These are phyloP conservation scores for Diorhabda sublineata DNA, from an alignment of 1,140 invertebrate genomes.

Conservation along the genomic window DNA sequence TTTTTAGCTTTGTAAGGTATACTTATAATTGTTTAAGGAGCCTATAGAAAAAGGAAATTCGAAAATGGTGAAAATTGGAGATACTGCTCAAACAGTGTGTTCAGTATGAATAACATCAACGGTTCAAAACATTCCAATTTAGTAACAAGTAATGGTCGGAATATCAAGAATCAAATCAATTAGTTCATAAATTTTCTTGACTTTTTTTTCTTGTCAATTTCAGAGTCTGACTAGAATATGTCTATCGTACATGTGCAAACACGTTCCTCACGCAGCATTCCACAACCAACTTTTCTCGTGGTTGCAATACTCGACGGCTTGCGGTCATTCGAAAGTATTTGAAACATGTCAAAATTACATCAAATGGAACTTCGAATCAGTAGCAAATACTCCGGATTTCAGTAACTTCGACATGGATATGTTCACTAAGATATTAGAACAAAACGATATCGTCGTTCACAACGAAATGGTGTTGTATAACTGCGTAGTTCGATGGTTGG, in stretches of 20 bases:
- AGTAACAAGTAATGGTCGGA: too few species aligned
- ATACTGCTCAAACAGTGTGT: too few species aligned
- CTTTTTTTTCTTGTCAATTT: conserved; percentile 26
- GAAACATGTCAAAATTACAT: conserved; percentile 78
- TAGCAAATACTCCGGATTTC: conserved; percentile 76
- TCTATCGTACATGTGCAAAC: conserved; percentile 81
- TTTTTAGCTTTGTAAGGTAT: too few species aligned
- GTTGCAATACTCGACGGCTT: conserved; percentile 83
- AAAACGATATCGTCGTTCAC: conserved; percentile 83
- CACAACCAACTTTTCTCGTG: conserved; percentile 81
- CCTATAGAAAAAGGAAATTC: too few species aligned
- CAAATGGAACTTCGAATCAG: conserved; percentile 86
- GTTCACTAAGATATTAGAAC: conserved; percentile 71
- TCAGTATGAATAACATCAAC: too few species aligned
- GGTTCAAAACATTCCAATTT: too few species aligned
- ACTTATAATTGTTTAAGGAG: too few species aligned
- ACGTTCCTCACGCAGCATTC: conserved; percentile 77
- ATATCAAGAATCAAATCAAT: too few species aligned
- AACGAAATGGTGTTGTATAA: conserved; percentile 84
- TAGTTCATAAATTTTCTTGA: too few species aligned
- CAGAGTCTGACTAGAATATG: conserved; percentile 79
- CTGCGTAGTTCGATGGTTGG: conserved; percentile 72
- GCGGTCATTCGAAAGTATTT: conserved; percentile 74
- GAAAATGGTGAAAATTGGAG: too few species aligned
- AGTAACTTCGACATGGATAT: conserved; percentile 76